A percentile compares a stretch with the other conserved stretches of the same genome.
Evolutionary conservation across 2,888 invertebrate species (phyloP).

Genomic region (Eustalomyia histrio): DNA sequence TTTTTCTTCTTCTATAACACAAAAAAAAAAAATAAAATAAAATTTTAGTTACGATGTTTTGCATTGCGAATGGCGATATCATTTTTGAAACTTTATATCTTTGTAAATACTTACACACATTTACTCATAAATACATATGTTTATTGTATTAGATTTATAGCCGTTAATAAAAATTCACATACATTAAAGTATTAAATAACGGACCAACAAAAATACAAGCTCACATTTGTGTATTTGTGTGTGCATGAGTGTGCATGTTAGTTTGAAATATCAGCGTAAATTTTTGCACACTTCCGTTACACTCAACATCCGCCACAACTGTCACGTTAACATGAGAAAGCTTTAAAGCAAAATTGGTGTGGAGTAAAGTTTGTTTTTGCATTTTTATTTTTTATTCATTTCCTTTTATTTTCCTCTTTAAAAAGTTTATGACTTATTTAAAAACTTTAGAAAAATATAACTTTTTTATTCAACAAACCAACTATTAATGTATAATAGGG

Average conservation of each 20-base stretch:
- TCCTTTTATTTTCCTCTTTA: conserved; percentile 19
- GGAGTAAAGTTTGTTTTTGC: conserved; percentile 6
- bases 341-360: conserved; percentile 36
- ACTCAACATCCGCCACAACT: conserved; percentile 52
- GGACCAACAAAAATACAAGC: background rate
- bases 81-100: too few species aligned
- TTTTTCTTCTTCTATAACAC: too few species aligned
- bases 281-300: conserved; percentile 50
- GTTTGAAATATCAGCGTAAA: conserved; percentile 28
- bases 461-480: background rate
- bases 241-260: background rate
- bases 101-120: too few species aligned
- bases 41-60: too few species aligned
- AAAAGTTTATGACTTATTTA: conserved; percentile 52
- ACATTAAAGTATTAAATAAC: conserved; percentile 4
- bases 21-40: too few species aligned
- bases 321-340: conserved; percentile 42
- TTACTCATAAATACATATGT: too few species aligned
- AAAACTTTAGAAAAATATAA: conserved; percentile 36
- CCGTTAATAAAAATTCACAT: background rate
- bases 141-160: background rate
- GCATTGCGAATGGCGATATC: too few species aligned
- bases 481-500: background rate
- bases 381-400: conserved; percentile 10
- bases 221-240: too few species aligned